Evolutionary conservation across 2,797 vertebrate species (phyloP).

Genomic region (Hemitrygon akajei): DNA sequence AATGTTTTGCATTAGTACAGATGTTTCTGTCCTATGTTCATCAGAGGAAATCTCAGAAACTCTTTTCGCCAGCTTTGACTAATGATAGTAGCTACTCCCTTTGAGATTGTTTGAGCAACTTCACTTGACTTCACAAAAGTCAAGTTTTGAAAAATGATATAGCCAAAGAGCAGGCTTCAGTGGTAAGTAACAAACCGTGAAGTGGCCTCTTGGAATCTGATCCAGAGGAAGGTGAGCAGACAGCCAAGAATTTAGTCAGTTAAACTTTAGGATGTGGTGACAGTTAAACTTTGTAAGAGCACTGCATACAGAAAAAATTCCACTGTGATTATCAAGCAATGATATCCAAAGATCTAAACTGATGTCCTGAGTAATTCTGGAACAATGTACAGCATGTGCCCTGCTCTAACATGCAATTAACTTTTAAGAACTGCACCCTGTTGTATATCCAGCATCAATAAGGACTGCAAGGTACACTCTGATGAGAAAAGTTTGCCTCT

Average conservation of each 20-base stretch:
- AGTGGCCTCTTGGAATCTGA: background rate
- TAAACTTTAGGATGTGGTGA: background rate
- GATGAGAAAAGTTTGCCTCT: background rate
- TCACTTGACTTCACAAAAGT: background rate
- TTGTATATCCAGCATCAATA: background rate
- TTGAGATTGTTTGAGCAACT: conserved; percentile 1
- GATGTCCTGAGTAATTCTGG: background rate
- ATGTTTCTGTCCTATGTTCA: background rate
- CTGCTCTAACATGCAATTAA: background rate
- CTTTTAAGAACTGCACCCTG: background rate
- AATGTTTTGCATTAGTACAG: background rate
- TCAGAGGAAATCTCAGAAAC: background rate
- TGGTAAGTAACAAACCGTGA: background rate
- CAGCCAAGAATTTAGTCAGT: conserved; percentile 1
- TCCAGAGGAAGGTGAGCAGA: background rate
- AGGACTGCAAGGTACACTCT: background rate
- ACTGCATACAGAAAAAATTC: background rate
- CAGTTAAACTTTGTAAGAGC: background rate
- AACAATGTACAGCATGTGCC: background rate
- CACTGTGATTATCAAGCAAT: too few species aligned
- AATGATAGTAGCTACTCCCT: background rate
- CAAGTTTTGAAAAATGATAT: conserved; percentile 24
- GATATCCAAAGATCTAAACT: background rate
- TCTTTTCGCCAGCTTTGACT: background rate
- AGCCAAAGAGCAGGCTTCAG: background rate